Conservation (phyloP, 2,797 vertebrate species). For the Sebastes flavidus region DNA sequence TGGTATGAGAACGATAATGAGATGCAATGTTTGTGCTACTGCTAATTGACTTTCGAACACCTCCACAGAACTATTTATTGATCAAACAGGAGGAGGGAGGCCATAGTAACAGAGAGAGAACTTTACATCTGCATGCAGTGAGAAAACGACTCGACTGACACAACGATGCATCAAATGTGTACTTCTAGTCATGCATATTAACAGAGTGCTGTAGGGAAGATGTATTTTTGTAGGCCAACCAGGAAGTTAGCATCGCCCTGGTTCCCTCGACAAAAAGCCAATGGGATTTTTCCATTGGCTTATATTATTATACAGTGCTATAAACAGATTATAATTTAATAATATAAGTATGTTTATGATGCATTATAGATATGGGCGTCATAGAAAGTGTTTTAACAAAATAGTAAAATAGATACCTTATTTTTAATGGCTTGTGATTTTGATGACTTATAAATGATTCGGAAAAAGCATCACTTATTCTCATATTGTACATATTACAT, state of each 20-base stretch:
- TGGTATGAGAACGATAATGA: neutral
- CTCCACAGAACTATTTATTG: slow-evolving; percentile 72
- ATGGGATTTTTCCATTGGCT: no score
- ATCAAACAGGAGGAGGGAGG: slow-evolving; percentile 63
- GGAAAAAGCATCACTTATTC: neutral
- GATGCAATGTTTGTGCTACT: slow-evolving; percentile 12
- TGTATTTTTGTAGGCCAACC: no score
- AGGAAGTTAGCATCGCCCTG: no score
- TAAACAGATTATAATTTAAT: neutral
- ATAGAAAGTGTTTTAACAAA: no score
- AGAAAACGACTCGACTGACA: slow-evolving; percentile 1
- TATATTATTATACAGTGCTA: neutral
- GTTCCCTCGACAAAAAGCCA: no score
- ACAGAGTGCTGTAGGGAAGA: no score
- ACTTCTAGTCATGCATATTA: neutral
- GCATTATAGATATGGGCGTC: neutral
- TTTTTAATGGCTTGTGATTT: neutral
- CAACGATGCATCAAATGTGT: slow-evolving; percentile 1
- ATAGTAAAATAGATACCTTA: neutral
- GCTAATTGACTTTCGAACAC: slow-evolving; percentile 70
- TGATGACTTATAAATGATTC: neutral
- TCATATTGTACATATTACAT: neutral
- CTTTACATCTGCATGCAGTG: neutral
- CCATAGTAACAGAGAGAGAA: slow-evolving; percentile 11
- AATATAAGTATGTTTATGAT: neutral